Evolutionary conservation across 2,113 vertebrate species (phyloP), one percentile per base, ranked within the genome.

Genomic region (Syrrhaptes paradoxus): DNA sequence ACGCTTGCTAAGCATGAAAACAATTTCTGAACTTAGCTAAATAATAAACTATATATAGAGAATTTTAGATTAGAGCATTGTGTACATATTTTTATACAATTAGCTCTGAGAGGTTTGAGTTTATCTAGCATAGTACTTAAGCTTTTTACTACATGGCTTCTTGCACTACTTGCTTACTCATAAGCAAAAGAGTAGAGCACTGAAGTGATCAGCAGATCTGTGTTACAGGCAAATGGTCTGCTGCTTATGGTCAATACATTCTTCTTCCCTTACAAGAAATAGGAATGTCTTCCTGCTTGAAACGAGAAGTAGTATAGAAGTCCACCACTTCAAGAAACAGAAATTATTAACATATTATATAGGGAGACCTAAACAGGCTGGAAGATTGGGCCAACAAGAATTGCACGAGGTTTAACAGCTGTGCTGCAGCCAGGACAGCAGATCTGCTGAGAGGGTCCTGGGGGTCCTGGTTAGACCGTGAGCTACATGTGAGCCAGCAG

Each of bases 381-480:
- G 20, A 79, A 66, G n/a, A 46, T 3, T 4, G 17, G 20, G 38
- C 6, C 41, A 52, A 46, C 5, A 66, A 43, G 16, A 80, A 14
- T 4, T 2, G 0, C 17, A 26, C 0, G 0, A 49, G 5, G 29
- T 61, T 66, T 49, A 66, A 25, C 4, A 36, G n/a, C 7, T 5
- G 5, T 9, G 10, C 18, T 68, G 34, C 26, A 24, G 13, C 28
- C 13, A 28, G n/a, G 26, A 34, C 11, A 68, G 63, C 48, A 71
- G 51, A 36, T 34, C 65, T 58, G 32, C 57, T 59, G 31, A 34
- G 20, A 19, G 9, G 19, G 8, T 31, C 19, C 4, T 29, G 21
- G 14, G 13, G 5, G 20, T 8, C 82, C 46, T 31, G 36, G 14
- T 13, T 38, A 13, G 54, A 61, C 76, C 48, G 5, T 6, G 32